These are phyloP conservation scores for Phylloscopus trochilus DNA, from an alignment of 2,113 vertebrate genomes.

Conservation along the genomic window DNA sequence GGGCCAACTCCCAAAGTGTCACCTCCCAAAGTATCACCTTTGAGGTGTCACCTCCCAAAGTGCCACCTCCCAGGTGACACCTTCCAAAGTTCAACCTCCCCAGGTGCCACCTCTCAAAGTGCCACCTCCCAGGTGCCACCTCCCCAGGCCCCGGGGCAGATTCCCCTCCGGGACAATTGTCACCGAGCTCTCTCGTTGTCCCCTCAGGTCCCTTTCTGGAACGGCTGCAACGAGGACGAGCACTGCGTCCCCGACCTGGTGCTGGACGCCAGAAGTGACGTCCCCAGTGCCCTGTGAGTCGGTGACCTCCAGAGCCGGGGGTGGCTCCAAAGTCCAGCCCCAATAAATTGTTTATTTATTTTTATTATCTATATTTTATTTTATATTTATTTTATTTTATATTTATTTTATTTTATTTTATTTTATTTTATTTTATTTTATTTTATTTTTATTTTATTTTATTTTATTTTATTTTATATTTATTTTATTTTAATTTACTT, in stretches of 20 bases:
- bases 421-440: too few relatives aligned
- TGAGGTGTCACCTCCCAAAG: too few relatives aligned
- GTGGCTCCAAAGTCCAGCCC: neutral
- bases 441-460: too few relatives aligned
- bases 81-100: neutral
- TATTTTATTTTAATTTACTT: too few relatives aligned
- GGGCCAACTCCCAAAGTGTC: too few relatives aligned
- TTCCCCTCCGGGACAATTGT: rapidly evolving
- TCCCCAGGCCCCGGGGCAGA: neutral
- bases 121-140: neutral
- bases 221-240: conserved; percentile 94
- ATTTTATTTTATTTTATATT: too few relatives aligned
- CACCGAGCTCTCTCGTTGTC: rapidly evolving
- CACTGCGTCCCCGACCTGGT: conserved; percentile 90
- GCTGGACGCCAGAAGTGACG: conserved; percentile 84
- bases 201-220: conserved; percentile 93
- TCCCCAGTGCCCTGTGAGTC: conserved; percentile 86
- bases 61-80: neutral
- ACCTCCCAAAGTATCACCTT: too few relatives aligned
- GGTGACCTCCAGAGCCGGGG: rapidly evolving
- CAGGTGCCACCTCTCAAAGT: too few relatives aligned
- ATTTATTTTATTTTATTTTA: too few relatives aligned
- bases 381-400: too few relatives aligned
- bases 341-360: too few relatives aligned
- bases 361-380: too few relatives aligned